These are phyloP conservation scores for Sturnus vulgaris DNA, from an alignment of 2,113 vertebrate genomes.

Conservation along the genomic window DNA sequence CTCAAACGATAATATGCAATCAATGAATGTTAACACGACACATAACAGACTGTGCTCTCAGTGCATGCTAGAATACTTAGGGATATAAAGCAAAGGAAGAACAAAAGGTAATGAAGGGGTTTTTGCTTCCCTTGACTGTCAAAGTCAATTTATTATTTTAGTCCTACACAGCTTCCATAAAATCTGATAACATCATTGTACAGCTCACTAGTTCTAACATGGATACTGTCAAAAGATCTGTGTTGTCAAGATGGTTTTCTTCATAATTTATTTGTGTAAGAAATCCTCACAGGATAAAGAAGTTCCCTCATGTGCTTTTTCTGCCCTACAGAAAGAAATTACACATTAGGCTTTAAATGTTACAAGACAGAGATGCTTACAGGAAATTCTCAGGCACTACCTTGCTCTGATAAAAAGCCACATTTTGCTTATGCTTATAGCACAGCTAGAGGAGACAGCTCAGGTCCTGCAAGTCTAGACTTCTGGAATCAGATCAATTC, in stretches of 20 bases:
- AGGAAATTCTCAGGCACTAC: neutral
- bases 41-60: constrained; percentile 20
- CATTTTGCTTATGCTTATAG: neutral
- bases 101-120: constrained; percentile 46
- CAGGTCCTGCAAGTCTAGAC: neutral
- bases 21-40: constrained; percentile 22
- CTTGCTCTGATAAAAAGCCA: neutral
- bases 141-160: constrained; percentile 73
- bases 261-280: constrained; percentile 51
- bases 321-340: constrained; percentile 20
- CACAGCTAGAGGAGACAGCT: neutral
- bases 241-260: constrained; percentile 26
- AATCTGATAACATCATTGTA: constrained; percentile 65
- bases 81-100: constrained; percentile 46
- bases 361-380: neutral
- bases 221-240: constrained; percentile 61
- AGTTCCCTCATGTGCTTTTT: neutral
- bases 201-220: constrained; percentile 64
- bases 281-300: constrained; percentile 39
- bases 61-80: constrained; percentile 22
- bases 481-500: neutral
- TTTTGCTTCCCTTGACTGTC: constrained; percentile 52
- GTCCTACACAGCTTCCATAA: constrained; percentile 70
- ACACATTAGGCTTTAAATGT: neutral
- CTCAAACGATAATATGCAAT: constrained; percentile 6